These are phyloP conservation scores for Metacarcinus magister DNA, from an alignment of 2,888 invertebrate genomes.

Conservation along the genomic window DNA sequence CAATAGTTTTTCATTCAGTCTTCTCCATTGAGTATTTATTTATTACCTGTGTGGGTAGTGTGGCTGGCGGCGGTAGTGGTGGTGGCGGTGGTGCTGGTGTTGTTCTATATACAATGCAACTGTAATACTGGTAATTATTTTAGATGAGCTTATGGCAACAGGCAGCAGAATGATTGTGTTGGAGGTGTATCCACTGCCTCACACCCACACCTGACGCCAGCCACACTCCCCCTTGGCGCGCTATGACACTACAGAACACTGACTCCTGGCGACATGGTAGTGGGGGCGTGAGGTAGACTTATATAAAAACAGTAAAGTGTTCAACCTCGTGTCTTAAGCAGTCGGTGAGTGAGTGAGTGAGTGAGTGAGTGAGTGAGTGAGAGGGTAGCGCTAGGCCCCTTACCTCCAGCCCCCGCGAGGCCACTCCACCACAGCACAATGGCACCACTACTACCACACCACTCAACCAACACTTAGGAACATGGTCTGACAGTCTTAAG, in stretches of 20 bases:
- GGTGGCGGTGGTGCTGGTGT: too few species aligned
- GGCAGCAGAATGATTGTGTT: not conserved
- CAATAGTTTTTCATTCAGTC: not conserved
- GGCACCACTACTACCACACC: slow-evolving; percentile 20
- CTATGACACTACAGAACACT: slow-evolving; percentile 63
- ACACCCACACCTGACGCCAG: not conserved
- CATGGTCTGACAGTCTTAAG: slow-evolving; percentile 57
- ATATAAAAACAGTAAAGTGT: slow-evolving; percentile 68
- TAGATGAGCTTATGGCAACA: slow-evolving; percentile 13
- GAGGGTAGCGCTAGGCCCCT: not conserved
- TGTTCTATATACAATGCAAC: not conserved
- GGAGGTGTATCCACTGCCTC: not conserved
- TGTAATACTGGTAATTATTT: slow-evolving; percentile 42
- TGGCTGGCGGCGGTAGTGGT: not conserved
- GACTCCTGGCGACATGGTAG: slow-evolving; percentile 73
- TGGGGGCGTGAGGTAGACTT: slow-evolving; percentile 77
- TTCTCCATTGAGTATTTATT: slow-evolving; percentile 53
- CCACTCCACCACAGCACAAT: not conserved
- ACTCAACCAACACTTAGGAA: slow-evolving; percentile 66
- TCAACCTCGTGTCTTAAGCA: slow-evolving; percentile 61
- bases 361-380: not conserved
- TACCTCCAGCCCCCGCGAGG: not conserved
- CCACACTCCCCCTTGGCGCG: not conserved
- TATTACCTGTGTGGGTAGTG: not conserved
- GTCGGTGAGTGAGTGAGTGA: slow-evolving; percentile 55